phyloP scores from a whole-genome alignment of 2,113 vertebrate genomes.

The Pseudonaja textilis region DNA sequence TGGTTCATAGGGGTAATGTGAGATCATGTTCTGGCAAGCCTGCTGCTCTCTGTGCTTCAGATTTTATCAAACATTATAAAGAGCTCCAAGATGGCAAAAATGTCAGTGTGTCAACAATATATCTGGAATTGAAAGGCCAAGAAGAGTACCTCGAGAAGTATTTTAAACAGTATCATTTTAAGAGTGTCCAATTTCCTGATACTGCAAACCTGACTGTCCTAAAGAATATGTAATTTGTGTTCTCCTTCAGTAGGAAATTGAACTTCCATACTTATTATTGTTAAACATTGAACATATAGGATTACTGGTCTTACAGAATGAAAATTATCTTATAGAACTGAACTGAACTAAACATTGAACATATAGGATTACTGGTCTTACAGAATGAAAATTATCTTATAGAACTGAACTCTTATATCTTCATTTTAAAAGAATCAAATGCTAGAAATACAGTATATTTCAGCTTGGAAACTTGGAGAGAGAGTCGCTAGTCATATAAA shows the following conservation, averaged over 20 bases:
- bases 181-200: background rate
- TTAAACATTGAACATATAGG: background rate
- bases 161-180: background rate
- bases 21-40: background rate
- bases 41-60: background rate
- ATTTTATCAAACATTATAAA: background rate
- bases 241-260: background rate
- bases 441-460: background rate
- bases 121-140: background rate
- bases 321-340: background rate
- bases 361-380: background rate
- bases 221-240: background rate
- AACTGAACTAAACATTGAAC: background rate
- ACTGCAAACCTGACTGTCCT: background rate
- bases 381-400: background rate
- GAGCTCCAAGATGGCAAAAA: background rate
- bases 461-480: background rate
- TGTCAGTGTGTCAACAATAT: background rate
- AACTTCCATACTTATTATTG: background rate
- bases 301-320: background rate
- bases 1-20: background rate
- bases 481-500: background rate
- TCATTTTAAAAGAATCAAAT: background rate
- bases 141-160: background rate
- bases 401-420: background rate